Evolutionary conservation across 2,888 invertebrate species (phyloP).

Genomic region (Patella caerulea): DNA sequence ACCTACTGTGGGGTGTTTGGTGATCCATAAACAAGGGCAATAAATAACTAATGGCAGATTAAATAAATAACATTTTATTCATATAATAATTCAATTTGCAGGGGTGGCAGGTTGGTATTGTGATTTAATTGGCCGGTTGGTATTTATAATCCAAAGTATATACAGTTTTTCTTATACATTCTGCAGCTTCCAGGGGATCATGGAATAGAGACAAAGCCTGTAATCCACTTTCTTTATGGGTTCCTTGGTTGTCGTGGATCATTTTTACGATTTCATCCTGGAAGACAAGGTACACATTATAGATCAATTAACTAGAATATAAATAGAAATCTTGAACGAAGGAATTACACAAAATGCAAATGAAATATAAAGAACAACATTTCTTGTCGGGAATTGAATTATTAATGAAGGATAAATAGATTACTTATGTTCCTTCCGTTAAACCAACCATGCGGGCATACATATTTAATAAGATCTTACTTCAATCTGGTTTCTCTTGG

Average conservation of each 20-base stretch:
- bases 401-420: too few species aligned
- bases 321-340: too few species aligned
- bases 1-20: too few species aligned
- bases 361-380: too few species aligned
- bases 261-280: background rate
- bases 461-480: background rate
- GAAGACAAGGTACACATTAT: background rate
- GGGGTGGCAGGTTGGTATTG: background rate
- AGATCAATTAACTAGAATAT: too few species aligned
- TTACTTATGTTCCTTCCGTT: too few species aligned
- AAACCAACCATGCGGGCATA: background rate
- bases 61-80: too few species aligned
- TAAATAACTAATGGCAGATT: too few species aligned
- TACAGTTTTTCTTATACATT: background rate
- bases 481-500: background rate
- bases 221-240: background rate
- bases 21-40: too few species aligned
- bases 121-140: too few species aligned
- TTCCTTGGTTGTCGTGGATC: background rate
- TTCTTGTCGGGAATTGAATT: too few species aligned
- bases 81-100: background rate
- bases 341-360: too few species aligned
- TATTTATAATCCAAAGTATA: background rate
- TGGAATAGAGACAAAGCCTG: slow-evolving; percentile 4
- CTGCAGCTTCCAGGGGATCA: background rate